These are phyloP conservation scores for Andricus curvator DNA, from an alignment of 2,888 invertebrate genomes.

Conservation along the genomic window DNA sequence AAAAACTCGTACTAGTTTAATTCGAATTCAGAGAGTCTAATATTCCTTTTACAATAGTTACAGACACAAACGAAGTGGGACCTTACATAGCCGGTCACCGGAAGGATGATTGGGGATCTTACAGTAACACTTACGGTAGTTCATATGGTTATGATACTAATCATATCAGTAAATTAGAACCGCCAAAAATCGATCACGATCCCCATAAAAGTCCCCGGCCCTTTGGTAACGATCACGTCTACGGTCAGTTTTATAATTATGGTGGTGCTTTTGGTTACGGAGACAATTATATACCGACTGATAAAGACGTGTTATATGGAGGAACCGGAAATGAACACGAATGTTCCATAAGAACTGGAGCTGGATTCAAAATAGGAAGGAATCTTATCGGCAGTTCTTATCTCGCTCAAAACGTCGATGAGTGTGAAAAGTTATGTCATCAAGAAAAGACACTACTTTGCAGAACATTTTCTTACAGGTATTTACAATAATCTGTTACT, in stretches of 20 bases:
- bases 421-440: conserved; percentile 88
- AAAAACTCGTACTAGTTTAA: too few species aligned
- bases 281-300: conserved; percentile 57
- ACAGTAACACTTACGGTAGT: conserved; percentile 82
- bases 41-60: background rate
- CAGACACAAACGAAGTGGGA: conserved; percentile 57
- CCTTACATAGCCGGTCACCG: conserved; percentile 79
- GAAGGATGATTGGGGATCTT: conserved; percentile 80
- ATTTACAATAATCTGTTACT: conserved; percentile 49
- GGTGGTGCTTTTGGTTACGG: conserved; percentile 63
- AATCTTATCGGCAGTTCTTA: conserved; percentile 84
- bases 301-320: conserved; percentile 47
- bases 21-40: background rate
- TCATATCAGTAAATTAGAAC: conserved; percentile 54
- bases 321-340: conserved; percentile 74
- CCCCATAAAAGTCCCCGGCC: conserved; percentile 32
- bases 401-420: conserved; percentile 84
- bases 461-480: conserved; percentile 89
- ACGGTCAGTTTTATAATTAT: conserved; percentile 58
- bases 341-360: conserved; percentile 87
- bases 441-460: conserved; percentile 86
- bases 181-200: conserved; percentile 38
- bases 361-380: conserved; percentile 87
- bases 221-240: conserved; percentile 51
- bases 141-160: conserved; percentile 66